Base-by-base conservation (phyloP, 2,113 vertebrate species). In the Microcebus murinus region DNA sequence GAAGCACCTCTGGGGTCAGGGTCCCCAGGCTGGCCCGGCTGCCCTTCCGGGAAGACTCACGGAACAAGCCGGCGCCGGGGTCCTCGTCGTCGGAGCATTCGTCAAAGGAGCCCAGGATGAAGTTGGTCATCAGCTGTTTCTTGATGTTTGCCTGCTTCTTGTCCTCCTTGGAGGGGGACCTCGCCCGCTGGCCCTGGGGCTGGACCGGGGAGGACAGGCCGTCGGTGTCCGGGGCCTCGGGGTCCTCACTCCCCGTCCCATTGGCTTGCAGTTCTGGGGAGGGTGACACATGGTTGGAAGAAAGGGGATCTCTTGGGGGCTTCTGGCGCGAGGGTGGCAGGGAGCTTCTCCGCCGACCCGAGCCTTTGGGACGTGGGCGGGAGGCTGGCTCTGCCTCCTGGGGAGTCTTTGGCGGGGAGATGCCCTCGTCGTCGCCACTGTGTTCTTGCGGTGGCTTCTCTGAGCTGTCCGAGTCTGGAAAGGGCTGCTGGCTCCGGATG, bases 81-180 rank as follows among this genome's bases (percentile, higher is more conserved):
- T 98, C 97, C 29, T 98, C 97, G 0, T 98, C 98, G 0, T 97
- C 97, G 27, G 98, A 98, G 90, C 91, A 94, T 71, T 98, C 98
- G 0, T 98, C 98, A 0, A 98, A 98, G 57, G 98, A 98, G 61
- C 98, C 98, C 92, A 98, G 80, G 84, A 98, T 98, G 82, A 98
- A 98, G 45, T 88, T 94, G 67, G 98, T 98, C 98, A 98, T 98
- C 71, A 98, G 97, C 73, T 97, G 96, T 57, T 77, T 96, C 82
- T 88, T 98, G 94, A 98, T 85, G 34, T 94, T 94, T 0, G 80
- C 96, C 73, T 94, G 98, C 61, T 95, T 98, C 94, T 92, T 25
- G 0, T 96, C 97, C n/a, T 96, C 96, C 39, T 12, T 96, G 76
- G 96, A 97, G 4, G 29, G 65, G 29, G 73, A 0, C 4, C 4